Percentiles rank a stretch among this genome's conserved stretches.
Evolutionary conservation across 2,113 vertebrate genomes (phyloP).

Genomic region (Pseudolaguvia tuberculata): DNA sequence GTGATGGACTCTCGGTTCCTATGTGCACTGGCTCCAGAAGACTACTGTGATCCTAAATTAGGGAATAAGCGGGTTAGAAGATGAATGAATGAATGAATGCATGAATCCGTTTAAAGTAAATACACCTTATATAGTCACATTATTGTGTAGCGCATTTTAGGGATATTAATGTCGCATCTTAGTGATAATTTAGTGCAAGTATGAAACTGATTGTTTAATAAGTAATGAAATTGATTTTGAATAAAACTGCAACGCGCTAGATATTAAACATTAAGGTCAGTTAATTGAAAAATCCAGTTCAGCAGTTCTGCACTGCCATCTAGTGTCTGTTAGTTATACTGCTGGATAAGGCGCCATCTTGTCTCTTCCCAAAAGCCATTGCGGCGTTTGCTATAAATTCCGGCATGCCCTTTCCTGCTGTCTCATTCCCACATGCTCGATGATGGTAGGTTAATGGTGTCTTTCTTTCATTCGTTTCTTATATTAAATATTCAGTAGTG

Average conservation of each 20-base stretch:
- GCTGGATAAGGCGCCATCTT: background rate
- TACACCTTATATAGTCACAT: too few relatives aligned
- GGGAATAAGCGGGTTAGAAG: too few relatives aligned
- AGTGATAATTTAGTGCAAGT: background rate
- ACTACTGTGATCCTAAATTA: too few relatives aligned
- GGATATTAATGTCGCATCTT: background rate
- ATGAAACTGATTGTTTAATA: background rate
- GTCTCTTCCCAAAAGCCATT: slow-evolving; percentile 59
- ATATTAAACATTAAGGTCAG: too few relatives aligned
- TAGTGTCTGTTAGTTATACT: background rate
- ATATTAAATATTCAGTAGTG: too few relatives aligned
- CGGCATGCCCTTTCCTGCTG: fast-evolving
- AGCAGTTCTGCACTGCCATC: background rate
- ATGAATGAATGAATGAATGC: too few relatives aligned
- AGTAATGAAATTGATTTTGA: too few relatives aligned
- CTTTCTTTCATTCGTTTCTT: too few relatives aligned
- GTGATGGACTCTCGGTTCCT: too few relatives aligned
- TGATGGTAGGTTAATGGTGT: fast-evolving
- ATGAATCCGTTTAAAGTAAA: too few relatives aligned
- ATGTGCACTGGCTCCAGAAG: too few relatives aligned
- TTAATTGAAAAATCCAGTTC: background rate
- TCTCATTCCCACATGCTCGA: slow-evolving; percentile 45
- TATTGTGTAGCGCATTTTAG: background rate
- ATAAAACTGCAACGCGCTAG: too few relatives aligned
- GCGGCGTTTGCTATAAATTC: slow-evolving; percentile 54